These are phyloP conservation scores for Chelonoidis abingdonii DNA, from an alignment of 2,113 vertebrate genomes.

Conservation along the genomic window DNA sequence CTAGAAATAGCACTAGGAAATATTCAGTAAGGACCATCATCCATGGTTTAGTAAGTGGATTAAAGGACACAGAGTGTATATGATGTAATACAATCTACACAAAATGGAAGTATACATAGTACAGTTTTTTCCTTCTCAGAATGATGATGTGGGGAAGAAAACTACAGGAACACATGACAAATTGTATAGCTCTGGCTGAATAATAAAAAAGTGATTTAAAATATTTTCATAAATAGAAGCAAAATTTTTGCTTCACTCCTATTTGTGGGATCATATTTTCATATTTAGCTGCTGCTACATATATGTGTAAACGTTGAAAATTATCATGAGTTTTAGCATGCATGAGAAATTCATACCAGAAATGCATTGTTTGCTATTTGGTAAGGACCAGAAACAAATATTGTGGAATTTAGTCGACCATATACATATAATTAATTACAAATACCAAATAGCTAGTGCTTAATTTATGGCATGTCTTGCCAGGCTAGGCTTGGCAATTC, in stretches of 20 bases:
- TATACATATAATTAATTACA: background rate
- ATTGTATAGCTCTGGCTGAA: background rate
- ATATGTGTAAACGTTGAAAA: background rate
- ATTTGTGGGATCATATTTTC: background rate
- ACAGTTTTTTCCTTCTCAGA: background rate
- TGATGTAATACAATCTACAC: background rate
- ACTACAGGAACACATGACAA: background rate
- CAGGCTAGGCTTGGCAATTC: no score
- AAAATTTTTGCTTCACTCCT: background rate
- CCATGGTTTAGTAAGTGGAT: background rate
- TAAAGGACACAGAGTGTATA: background rate
- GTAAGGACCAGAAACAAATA: background rate
- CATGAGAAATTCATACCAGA: background rate
- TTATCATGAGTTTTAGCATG: background rate
- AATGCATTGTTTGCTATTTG: rapidly evolving
- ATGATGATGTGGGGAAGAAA: background rate
- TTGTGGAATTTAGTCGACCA: rapidly evolving
- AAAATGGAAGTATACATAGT: background rate
- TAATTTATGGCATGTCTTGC: no score
- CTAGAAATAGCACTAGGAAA: background rate
- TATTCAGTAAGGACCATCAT: background rate
- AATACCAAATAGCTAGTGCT: background rate
- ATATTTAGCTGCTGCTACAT: background rate
- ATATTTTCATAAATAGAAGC: background rate
- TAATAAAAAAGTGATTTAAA: background rate